Evolutionary conservation across 2,113 vertebrate species (phyloP).

Genomic region (Trachemys scripta): DNA sequence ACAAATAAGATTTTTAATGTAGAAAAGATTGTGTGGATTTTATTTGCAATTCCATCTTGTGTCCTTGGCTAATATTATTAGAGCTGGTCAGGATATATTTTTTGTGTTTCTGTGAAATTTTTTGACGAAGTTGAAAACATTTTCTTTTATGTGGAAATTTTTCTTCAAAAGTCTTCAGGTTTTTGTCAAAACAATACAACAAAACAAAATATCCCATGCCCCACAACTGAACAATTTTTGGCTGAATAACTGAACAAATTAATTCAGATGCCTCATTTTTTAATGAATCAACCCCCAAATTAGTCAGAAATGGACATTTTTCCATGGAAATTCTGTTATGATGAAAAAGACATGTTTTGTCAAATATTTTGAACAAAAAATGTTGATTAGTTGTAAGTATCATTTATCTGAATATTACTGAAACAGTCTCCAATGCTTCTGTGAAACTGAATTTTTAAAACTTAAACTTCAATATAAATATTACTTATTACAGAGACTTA

Average conservation of each 20-base stretch:
- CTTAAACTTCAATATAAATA: background rate
- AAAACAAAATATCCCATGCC: fast-evolving
- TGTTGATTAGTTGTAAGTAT: background rate
- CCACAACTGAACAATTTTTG: background rate
- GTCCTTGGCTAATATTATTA: background rate
- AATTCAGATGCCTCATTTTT: background rate
- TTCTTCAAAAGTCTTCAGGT: fast-evolving
- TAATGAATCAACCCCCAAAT: background rate
- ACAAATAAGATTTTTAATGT: background rate
- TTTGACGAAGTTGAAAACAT: background rate
- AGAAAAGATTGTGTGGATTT: background rate
- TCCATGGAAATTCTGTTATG: background rate
- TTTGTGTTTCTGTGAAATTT: background rate
- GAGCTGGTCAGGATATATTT: background rate
- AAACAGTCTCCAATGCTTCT: background rate
- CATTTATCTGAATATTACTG: background rate
- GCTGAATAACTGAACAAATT: background rate
- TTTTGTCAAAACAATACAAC: background rate
- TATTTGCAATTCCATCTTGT: background rate
- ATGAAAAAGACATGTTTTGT: background rate
- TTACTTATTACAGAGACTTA: background rate
- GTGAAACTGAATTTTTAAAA: background rate
- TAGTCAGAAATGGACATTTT: background rate
- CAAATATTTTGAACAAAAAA: background rate
- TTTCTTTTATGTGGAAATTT: background rate